Conservation (phyloP, 2,888 invertebrate genomes). For the Lissonota sp. region DNA sequence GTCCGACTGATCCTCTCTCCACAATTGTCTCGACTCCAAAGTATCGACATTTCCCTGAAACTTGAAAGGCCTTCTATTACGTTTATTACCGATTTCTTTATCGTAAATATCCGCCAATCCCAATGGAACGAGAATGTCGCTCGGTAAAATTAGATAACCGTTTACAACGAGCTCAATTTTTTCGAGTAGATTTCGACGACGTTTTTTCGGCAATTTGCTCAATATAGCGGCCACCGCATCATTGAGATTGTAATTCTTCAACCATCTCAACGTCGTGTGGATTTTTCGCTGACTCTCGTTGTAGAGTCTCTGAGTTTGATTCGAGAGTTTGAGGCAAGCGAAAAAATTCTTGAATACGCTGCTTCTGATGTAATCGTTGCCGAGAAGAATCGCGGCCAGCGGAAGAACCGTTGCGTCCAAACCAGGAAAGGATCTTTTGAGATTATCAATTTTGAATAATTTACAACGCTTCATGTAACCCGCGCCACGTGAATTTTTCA, state of each 20-base stretch:
- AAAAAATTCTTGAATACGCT: slow-evolving; percentile 90
- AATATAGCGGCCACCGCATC: slow-evolving; percentile 89
- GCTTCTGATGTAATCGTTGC: slow-evolving; percentile 94
- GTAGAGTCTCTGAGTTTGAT: slow-evolving; percentile 80
- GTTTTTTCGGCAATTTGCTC: slow-evolving; percentile 86
- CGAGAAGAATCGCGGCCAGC: slow-evolving; percentile 92
- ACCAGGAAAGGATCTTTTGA: slow-evolving; percentile 88
- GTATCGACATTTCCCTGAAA: slow-evolving; percentile 71
- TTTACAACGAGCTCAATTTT: slow-evolving; percentile 88
- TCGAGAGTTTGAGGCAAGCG: slow-evolving; percentile 86
- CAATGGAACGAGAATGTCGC: slow-evolving; percentile 87
- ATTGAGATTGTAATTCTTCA: slow-evolving; percentile 89
- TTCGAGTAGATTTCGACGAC: slow-evolving; percentile 85
- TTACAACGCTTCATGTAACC: slow-evolving; percentile 87
- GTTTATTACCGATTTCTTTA: slow-evolving; percentile 37
- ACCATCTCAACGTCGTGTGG: slow-evolving; percentile 90
- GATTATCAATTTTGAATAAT: slow-evolving; percentile 89
- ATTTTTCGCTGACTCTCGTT: slow-evolving; percentile 89
- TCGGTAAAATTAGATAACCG: slow-evolving; percentile 87
- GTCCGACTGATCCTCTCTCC: slow-evolving; percentile 31
- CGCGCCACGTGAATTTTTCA: slow-evolving; percentile 67
- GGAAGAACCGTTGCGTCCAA: slow-evolving; percentile 89
- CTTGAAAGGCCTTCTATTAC: slow-evolving; percentile 67
- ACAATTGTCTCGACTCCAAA: slow-evolving; percentile 53
- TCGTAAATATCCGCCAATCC: slow-evolving; percentile 73